These are phyloP conservation scores for Tipula lateralis DNA, from an alignment of 2,888 invertebrate species.

Conservation along the genomic window DNA sequence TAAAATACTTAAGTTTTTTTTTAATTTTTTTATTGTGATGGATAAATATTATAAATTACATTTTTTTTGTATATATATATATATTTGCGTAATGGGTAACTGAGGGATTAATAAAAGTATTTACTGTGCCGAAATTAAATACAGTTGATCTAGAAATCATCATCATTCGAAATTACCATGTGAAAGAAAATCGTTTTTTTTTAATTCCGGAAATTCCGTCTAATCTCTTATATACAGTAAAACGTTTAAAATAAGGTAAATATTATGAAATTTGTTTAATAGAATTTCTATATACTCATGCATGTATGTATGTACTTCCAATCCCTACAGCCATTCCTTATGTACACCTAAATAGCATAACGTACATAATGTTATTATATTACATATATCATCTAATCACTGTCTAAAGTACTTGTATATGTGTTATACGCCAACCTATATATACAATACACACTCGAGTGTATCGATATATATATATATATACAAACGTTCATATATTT, in stretches of 20 bases:
- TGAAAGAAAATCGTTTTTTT: background rate
- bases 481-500: background rate
- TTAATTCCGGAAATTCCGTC: conserved; percentile 2
- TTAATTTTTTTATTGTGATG: background rate
- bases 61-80: background rate
- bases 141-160: background rate
- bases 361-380: background rate
- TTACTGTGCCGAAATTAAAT: background rate
- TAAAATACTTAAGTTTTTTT: conserved; percentile 26
- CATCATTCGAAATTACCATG: background rate
- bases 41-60: conserved; percentile 9
- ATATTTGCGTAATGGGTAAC: conserved; percentile 2
- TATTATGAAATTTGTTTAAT: background rate
- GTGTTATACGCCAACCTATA: background rate
- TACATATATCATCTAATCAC: background rate
- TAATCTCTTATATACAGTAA: background rate
- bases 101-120: background rate
- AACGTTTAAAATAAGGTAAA: background rate
- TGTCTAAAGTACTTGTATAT: background rate
- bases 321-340: too few species aligned
- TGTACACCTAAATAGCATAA: background rate
- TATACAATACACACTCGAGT: background rate
- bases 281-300: background rate
- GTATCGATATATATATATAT: background rate
- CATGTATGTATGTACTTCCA: background rate